Conservation (phyloP, 1,140 invertebrate species). For the Capitella teleta region DNA sequence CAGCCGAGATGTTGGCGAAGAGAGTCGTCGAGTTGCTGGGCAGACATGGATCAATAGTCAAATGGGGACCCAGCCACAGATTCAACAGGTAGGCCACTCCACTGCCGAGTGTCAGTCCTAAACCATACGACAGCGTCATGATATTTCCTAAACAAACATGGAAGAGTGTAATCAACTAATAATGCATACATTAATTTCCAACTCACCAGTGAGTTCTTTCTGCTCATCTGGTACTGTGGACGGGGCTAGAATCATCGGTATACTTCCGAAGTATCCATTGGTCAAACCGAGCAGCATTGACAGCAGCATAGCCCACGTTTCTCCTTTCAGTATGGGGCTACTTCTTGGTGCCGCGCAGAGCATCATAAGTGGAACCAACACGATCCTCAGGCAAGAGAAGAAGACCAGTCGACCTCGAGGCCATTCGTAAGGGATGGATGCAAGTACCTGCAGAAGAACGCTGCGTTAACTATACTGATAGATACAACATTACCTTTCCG, state of each 20-base stretch:
- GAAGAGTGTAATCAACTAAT: too few relatives aligned
- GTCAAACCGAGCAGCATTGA: slow-evolving; percentile 66
- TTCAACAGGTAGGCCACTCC: slow-evolving; percentile 70
- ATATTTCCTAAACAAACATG: slow-evolving; percentile 69
- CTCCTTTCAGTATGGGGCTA: slow-evolving; percentile 58
- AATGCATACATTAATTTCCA: too few relatives aligned
- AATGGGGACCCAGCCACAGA: slow-evolving; percentile 23
- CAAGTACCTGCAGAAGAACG: slow-evolving; percentile 52
- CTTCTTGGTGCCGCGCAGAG: slow-evolving; percentile 64
- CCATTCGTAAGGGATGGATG: slow-evolving; percentile 68
- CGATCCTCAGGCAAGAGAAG: slow-evolving; percentile 54
- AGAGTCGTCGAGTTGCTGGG: not conserved
- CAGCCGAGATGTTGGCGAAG: not conserved
- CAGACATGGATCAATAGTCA: not conserved
- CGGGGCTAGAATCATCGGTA: slow-evolving; percentile 82
- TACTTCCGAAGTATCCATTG: slow-evolving; percentile 75
- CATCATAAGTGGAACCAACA: slow-evolving; percentile 67
- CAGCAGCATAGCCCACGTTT: slow-evolving; percentile 52
- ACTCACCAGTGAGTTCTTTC: slow-evolving; percentile 62
- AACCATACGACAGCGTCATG: slow-evolving; percentile 81
- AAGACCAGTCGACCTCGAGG: slow-evolving; percentile 60
- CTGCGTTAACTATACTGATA: not conserved
- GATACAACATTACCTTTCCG: slow-evolving; percentile 54
- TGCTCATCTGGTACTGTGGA: slow-evolving; percentile 65
- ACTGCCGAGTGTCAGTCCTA: slow-evolving; percentile 70